Evolutionary conservation across 2,113 vertebrate species (phyloP), one percentile per base, ranked within the genome.

Genomic region (Gobio gobio): DNA sequence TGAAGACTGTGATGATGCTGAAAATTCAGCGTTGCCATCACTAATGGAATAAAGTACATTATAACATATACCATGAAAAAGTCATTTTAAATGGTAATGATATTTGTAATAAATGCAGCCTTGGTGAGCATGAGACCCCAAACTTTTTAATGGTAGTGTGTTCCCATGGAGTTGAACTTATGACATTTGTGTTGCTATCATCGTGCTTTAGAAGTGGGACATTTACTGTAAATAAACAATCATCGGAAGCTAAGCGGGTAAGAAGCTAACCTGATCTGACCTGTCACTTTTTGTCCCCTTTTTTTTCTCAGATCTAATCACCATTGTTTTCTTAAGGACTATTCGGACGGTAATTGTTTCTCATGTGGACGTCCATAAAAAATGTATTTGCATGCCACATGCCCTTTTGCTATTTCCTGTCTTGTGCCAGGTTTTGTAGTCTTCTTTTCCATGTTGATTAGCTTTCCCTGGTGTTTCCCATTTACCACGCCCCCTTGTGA

Each of bases 191-290:
- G 64, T 36, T 68, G 64, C 16, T 20, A 68, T 18, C 68, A n/a
- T 72, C 10, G 24, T 24, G 3, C 22, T 24, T 45, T n/a, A 49
- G 12, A 43, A 78, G 14, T 2, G 7, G n/a, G 58, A 45, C 12
- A 43, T 77, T 77, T 58, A 77, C 75, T 16, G 33, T 79, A 63
- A 79, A 63, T 63, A 47, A 61, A 61, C 36, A 4, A 10, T 36
- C 26, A 59, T n/a, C 4, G 20, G 12, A 43, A 59, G 76, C 26
- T 77, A 33, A 36, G 70, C 2, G 43, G 20, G 12, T 45, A 61
- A n/a, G 70, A 20, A 47, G 5, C 74, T 54, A 20, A 33, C 24
- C 8, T 54, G 49, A 76, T 3, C 24, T 51, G 7, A 76, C 24
- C 43, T 18, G 45, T 76, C 8, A 36, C 8, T 29, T 56, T 29